Evolutionary conservation across 2,797 vertebrate genomes (phyloP), one percentile per base, ranked within the genome.

Genomic region (Chaetodon trifasciatus): DNA sequence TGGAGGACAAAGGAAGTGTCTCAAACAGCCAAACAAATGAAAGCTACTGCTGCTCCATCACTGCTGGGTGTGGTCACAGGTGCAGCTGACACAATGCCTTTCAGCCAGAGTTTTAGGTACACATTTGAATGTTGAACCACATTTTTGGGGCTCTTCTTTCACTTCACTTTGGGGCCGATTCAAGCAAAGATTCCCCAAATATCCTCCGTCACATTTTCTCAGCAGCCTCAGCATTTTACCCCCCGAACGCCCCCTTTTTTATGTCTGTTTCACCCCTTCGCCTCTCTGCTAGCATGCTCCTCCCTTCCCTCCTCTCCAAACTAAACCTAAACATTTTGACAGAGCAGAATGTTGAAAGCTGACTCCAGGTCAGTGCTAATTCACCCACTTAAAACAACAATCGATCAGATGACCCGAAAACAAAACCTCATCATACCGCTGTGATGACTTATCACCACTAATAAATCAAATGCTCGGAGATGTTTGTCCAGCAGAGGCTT

Each of bases 371-470:
- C 56, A 1, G 6, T 15, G 47, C n/a, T 67, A 81, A 72, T 71
- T 86, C 74, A 44, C 56, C 75, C 50, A 28, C 66, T 81, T 56
- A 49, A 58, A 78, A 64, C 71, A 81, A 86, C 71, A 72, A 70
- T 60, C 44, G 9, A 40, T 70, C 16, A 8, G 39, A 70, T 66
- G 72, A 52, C 9, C 64, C 57, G 21, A 68, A 62, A 83, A 77
- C 57, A 61, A 52, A 78, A 64, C 53, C 46, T 76, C 68, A 21
- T 74, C 40, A 17, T 17, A 24, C 56, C 62, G 23, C 39, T 12
- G 35, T 1, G 47, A 16, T 13, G 37, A 13, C 19, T 53, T 44
- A 52, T 32, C 44, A 39, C 4, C 50, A 32, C 10, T 11, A 9
- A 44, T 5, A 28, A 6, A 47, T 63, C 57, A 40, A 9, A 23